phyloP scores from a whole-genome alignment of 2,797 vertebrate species.

The Rhinatrema bivittatum region DNA sequence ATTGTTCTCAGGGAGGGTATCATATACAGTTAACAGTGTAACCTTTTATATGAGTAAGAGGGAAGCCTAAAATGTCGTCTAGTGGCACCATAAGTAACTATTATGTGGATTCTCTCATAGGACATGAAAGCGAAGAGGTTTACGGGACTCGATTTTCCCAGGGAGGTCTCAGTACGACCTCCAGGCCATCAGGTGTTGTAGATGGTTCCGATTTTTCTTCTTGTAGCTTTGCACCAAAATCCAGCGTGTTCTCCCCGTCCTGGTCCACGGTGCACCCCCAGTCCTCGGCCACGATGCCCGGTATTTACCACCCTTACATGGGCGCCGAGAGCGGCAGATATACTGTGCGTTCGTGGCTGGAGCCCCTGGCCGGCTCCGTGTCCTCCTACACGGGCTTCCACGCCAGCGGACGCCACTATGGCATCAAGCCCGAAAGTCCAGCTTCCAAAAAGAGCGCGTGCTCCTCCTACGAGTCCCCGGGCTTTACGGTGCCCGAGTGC shows the following conservation, averaged over 20 bases:
- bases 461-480: conserved; percentile 64
- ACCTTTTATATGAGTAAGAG: conserved; percentile 86
- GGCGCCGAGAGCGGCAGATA: conserved; percentile 83
- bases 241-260: conserved; percentile 81
- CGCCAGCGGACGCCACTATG: conserved; percentile 70
- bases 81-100: conserved; percentile 92
- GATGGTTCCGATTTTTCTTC: conserved; percentile 86
- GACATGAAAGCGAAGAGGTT: conserved; percentile 86
- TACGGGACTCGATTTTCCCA: conserved; percentile 83
- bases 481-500: conserved; percentile 66
- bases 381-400: conserved; percentile 71
- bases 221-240: conserved; percentile 92
- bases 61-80: conserved; percentile 86
- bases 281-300: conserved; percentile 68
- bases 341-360: conserved; percentile 85
- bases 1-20: conserved; percentile 90
- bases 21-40: conserved; percentile 78
- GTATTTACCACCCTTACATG: conserved; percentile 90
- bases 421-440: conserved; percentile 77
- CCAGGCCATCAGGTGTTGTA: conserved; percentile 86
- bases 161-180: conserved; percentile 72
- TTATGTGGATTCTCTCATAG: conserved; percentile 94
- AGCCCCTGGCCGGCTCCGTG: conserved; percentile 78
- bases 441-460: conserved; percentile 59
- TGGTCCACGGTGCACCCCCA: conserved; percentile 87